phyloP scores from a whole-genome alignment of 2,888 invertebrate species.

The Meghimatium bilineatum region DNA sequence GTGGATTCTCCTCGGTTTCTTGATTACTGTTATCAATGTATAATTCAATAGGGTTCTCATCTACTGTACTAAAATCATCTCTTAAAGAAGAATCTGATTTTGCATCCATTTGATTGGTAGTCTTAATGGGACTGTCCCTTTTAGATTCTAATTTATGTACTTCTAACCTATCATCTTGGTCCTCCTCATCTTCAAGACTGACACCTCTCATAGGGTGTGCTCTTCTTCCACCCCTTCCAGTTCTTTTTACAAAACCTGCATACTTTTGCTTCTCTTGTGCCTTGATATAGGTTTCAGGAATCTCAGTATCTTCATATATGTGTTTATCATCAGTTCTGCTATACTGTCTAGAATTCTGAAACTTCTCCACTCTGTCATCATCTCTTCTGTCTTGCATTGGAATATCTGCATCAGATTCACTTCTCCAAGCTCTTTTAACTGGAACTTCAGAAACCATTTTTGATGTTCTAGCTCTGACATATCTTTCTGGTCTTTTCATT shows the following conservation, averaged over 20 bases:
- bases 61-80: constrained; percentile 2
- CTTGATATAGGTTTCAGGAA: not conserved
- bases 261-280: constrained; percentile 18
- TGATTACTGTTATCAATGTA: not conserved
- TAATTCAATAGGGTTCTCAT: constrained; percentile 40
- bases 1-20: constrained; percentile 13
- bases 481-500: not conserved
- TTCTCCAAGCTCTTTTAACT: constrained; percentile 10
- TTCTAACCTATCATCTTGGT: not conserved
- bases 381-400: not conserved
- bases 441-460: not conserved
- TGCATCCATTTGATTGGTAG: not conserved
- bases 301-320: not conserved
- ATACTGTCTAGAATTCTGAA: not conserved
- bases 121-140: not conserved
- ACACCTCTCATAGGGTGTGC: constrained; percentile 12
- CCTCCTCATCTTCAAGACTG: constrained; percentile 7
- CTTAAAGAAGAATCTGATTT: not conserved
- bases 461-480: not conserved
- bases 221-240: constrained; percentile 23
- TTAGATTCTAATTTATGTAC: not conserved
- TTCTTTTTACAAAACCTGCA: constrained; percentile 35
- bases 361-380: not conserved
- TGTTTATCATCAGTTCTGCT: no score
- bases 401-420: constrained; percentile 3